Conservation (phyloP, 2,113 vertebrate species). For the Willisornis vidua region DNA sequence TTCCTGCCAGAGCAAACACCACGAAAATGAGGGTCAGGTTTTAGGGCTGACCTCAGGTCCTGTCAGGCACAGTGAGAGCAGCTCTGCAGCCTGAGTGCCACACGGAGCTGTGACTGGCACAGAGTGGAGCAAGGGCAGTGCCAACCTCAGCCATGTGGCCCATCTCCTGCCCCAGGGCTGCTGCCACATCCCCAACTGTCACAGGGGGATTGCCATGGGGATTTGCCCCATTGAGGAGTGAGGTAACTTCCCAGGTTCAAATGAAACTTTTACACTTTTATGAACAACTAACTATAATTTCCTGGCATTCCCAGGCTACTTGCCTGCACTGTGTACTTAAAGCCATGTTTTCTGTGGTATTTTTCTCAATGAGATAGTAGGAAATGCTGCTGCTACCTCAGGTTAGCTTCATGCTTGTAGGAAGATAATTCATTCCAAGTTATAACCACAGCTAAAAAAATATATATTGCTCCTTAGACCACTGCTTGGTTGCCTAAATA, state of each 20-base stretch:
- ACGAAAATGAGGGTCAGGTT: not conserved
- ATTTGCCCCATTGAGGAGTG: not conserved
- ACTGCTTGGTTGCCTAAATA: not conserved
- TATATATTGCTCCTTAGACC: conserved; percentile 14
- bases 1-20: not conserved
- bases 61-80: not conserved
- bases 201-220: accelerated
- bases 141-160: not conserved
- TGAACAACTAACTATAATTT: not conserved
- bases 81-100: not conserved
- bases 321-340: not conserved
- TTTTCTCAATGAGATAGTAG: not conserved
- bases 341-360: not conserved
- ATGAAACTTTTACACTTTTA: not conserved
- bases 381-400: not conserved
- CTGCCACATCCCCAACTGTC: not conserved
- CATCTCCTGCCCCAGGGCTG: not conserved
- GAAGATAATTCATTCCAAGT: conserved; percentile 28
- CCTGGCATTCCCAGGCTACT: not conserved
- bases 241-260: not conserved
- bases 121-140: not conserved
- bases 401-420: not conserved
- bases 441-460: conserved; percentile 25
- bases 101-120: accelerated
- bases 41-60: not conserved